Base-by-base conservation (phyloP, 2,888 invertebrate genomes). In the Chironomus riparius region DNA sequence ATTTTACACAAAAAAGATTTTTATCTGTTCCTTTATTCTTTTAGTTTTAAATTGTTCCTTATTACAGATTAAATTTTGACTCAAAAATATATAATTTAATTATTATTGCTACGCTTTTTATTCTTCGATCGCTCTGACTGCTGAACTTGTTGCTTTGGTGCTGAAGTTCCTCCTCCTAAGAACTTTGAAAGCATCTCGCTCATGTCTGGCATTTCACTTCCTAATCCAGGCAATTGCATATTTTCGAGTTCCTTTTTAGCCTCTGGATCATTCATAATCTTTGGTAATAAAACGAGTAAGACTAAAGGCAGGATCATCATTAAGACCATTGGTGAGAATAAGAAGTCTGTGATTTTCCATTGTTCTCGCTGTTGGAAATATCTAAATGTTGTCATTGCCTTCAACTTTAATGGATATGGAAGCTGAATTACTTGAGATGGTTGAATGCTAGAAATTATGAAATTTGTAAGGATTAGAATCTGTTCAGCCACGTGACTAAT, bases 201-300 rank as follows among this genome's bases (percentile, higher is more conserved):
- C 87, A 99, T 91, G 85, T 98, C 98, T 2, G 95, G 95, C 89
- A 98, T 91, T 79, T 95, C 95, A 78, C 91, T 90, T 78, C 90
- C 88, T 85, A 92, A 91, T 82, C 90, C 89, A 0, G 84, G 83
- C 76, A 84, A 82, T 81, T 92, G 91, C 70, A 94, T 87, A 82
- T 97, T 95, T 84, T 97, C 95, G 86, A 96, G 90, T 85, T 96
- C 95, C 85, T 96, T 96, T 82, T 97, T 94, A 2, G 98, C 94
- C 83, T 98, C 97, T 4, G 98, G 97, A 85, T 98, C 98, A 81
- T 95, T 97, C 91, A 98, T 94, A 89, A 98, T 91, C 84, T 97
- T 97, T 0, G 98, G 97, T 80, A 98, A 84, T 78, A 98, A 87
- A 90, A 97, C 92, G 79, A 98, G 92, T 5, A 98, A 86, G 4